Base-by-base conservation (phyloP, 2,888 invertebrate genomes). In the Mellilla xanthometata region DNA sequence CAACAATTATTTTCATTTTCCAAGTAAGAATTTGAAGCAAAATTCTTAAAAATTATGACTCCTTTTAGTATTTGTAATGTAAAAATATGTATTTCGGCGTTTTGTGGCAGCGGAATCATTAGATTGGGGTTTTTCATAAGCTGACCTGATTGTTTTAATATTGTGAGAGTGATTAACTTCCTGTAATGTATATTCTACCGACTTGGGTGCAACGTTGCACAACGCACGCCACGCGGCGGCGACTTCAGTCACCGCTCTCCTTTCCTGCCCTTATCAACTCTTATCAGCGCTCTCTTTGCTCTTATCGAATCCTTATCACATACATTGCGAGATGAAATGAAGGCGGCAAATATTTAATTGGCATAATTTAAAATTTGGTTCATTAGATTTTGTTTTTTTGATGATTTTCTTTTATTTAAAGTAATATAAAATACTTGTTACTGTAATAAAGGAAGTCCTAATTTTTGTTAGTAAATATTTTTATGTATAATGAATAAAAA, bases 191-290 rank as follows among this genome's bases (percentile, higher is more conserved):
- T n/a, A n/a, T 23, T 41, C 13, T n/a, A 15, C 15, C 11, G 1
- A 10, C 30, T 27, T 11, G n/a, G 9, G 8, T 15, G 26, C 36
- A 27, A 12, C 13, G 13, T 68, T 65, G 61, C 67, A 62, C 59
- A 67, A 67, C 58, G 56, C 8, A 43, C 60, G 49, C 47, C 49
- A 57, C 57, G 49, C 6, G 60, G 64, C 62, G 62, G 60, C 54
- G 48, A 58, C 63, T 61, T 60, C 49, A 50, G 62, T 66, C 61
- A 63, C 65, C 65, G 64, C 41, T 57, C 53, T 56, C 54, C 30
- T 41, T 54, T 62, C 60, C 63, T 62, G 56, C 28, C 39, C 44
- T 61, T 67, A 68, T 65, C 65, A 58, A 34, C 39, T 49, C 11
- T 38, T 43, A 39, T 46, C 50, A 39, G 27, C 33, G 27, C 34